phyloP scores from a whole-genome alignment of 2,113 vertebrate species.

The Odontophorus gujanensis region DNA sequence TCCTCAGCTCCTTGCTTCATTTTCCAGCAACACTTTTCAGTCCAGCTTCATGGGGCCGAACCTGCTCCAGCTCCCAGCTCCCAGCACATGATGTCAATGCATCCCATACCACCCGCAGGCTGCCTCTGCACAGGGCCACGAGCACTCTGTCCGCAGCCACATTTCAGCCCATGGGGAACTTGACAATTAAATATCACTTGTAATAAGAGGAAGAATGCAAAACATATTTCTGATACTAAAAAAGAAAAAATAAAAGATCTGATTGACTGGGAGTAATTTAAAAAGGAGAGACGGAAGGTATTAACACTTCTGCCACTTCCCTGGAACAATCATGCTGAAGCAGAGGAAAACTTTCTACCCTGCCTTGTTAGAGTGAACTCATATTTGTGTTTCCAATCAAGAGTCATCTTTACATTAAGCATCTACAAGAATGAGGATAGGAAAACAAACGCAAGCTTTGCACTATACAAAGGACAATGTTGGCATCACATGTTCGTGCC shows the following conservation, averaged over 20 bases:
- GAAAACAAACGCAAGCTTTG: conserved; percentile 73
- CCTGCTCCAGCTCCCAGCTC: conserved; percentile 35
- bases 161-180: conserved; percentile 35
- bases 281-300: conserved; percentile 56
- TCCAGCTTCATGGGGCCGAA: not conserved
- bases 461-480: conserved; percentile 72
- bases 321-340: conserved; percentile 43
- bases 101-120: not conserved
- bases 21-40: conserved; percentile 27
- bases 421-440: conserved; percentile 73
- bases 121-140: not conserved
- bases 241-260: conserved; percentile 9
- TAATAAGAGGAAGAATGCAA: conserved; percentile 28
- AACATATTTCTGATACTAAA: conserved; percentile 25
- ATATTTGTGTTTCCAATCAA: conserved; percentile 74
- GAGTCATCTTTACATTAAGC: conserved; percentile 74
- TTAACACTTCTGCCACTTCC: conserved; percentile 23
- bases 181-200: conserved; percentile 39
- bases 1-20: conserved; percentile 12
- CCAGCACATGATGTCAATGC: conserved; percentile 22
- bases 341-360: conserved; percentile 65
- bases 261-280: conserved; percentile 23
- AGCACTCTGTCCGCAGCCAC: not conserved
- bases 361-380: conserved; percentile 65
- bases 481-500: conserved; percentile 66